A percentile compares a stretch with the other conserved stretches of the same genome.
Evolutionary conservation across 2,888 invertebrate genomes (phyloP).

Genomic region (Pseudococcus jackbeardsleyi): DNA sequence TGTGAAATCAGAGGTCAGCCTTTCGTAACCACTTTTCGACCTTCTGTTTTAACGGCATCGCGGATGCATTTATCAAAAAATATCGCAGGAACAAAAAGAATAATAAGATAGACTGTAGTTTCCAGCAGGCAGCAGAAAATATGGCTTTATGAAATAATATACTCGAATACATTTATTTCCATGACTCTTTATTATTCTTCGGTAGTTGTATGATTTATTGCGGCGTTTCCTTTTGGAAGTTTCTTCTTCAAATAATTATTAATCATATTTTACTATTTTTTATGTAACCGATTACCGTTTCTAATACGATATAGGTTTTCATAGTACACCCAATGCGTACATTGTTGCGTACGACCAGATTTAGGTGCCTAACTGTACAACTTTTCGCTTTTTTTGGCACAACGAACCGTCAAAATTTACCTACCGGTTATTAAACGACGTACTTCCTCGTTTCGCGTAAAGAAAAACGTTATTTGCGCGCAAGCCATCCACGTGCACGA

Average conservation of each 20-base stretch:
- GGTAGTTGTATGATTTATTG: conserved; percentile 62
- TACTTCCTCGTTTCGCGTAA: background rate
- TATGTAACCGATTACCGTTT: conserved; percentile 57
- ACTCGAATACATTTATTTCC: conserved; percentile 58
- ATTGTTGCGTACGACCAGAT: background rate
- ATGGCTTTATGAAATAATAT: conserved; percentile 54
- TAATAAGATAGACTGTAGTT: conserved; percentile 12
- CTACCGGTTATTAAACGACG: too few relatives aligned
- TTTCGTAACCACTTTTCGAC: conserved; percentile 59
- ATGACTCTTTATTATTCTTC: conserved; percentile 62
- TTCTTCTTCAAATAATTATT: conserved; percentile 64
- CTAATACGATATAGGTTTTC: background rate
- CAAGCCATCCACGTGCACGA: background rate
- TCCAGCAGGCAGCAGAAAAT: conserved; percentile 55
- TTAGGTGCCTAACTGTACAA: background rate
- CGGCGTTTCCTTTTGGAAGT: conserved; percentile 43
- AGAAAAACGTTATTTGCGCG: background rate
- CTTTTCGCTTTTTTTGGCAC: background rate
- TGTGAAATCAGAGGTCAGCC: conserved; percentile 62
- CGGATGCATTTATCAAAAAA: conserved; percentile 61
- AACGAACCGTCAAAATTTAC: too few relatives aligned
- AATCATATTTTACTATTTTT: conserved; percentile 50
- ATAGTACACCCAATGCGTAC: background rate
- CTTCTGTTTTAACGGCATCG: conserved; percentile 45
- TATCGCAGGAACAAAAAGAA: conserved; percentile 43